phyloP scores from a whole-genome alignment of 2,797 vertebrate genomes.

The Schizopygopsis malacanthus region DNA sequence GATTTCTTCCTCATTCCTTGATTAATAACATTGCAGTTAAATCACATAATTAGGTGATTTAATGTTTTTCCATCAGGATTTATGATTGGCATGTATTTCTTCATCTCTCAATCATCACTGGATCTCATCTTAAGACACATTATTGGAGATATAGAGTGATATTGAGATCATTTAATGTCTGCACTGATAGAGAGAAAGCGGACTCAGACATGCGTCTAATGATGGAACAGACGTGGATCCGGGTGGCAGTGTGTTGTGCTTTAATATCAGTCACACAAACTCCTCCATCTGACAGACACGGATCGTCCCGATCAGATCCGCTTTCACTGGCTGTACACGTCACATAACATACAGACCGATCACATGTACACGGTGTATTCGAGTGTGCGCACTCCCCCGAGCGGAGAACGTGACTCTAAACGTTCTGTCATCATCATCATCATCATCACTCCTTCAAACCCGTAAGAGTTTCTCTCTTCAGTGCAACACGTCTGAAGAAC shows the following conservation, averaged over 20 bases:
- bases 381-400: slow-evolving; percentile 25
- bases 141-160: no score
- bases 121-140: not conserved
- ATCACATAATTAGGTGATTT: not conserved
- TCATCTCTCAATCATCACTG: not conserved
- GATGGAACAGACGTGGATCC: not conserved
- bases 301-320: slow-evolving; percentile 18
- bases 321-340: slow-evolving; percentile 54
- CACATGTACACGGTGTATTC: slow-evolving; percentile 41
- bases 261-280: slow-evolving; percentile 59
- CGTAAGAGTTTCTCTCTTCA: not conserved
- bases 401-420: not conserved
- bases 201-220: no score
- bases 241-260: slow-evolving; percentile 64
- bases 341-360: slow-evolving; percentile 59
- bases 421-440: not conserved
- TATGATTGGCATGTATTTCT: no score
- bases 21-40: no score
- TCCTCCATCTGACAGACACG: not conserved
- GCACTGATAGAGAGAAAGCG: no score
- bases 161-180: no score
- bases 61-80: no score
- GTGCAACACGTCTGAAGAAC: not conserved
- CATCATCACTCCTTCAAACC: not conserved
- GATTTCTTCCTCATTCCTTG: not conserved